These are phyloP conservation scores for Lithophane semibrunnea DNA, from an alignment of 2,888 invertebrate species.

Conservation along the genomic window DNA sequence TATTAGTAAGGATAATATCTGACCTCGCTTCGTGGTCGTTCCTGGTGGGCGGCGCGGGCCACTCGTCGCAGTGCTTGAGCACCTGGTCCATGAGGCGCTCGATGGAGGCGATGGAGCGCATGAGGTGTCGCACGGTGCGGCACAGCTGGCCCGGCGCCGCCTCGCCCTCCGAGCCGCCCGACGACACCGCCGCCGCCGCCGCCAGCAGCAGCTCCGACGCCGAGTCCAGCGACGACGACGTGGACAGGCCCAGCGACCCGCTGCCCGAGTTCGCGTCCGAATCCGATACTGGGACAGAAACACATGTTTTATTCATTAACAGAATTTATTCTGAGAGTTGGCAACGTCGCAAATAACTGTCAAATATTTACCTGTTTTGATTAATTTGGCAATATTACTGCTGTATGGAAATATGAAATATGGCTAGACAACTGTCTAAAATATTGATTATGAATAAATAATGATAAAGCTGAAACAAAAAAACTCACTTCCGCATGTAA, in stretches of 20 bases:
- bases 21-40: constrained; percentile 70
- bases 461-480: too few relatives aligned
- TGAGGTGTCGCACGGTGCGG: constrained; percentile 81
- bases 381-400: too few relatives aligned
- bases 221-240: constrained; percentile 78
- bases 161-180: constrained; percentile 70
- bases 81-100: constrained; percentile 87
- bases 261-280: constrained; percentile 77
- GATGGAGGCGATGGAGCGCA: constrained; percentile 86
- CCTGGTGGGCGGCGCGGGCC: constrained; percentile 70
- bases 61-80: constrained; percentile 82
- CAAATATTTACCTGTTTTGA: too few relatives aligned
- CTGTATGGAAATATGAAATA: too few relatives aligned
- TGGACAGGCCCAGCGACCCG: constrained; percentile 76
- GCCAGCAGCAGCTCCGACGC: constrained; percentile 79
- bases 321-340: too few relatives aligned
- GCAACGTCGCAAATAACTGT: too few relatives aligned
- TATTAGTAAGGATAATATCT: not conserved
- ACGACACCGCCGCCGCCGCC: constrained; percentile 78
- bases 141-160: constrained; percentile 76
- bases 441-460: too few relatives aligned
- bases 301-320: not conserved
- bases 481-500: too few relatives aligned
- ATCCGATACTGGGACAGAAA: constrained; percentile 74
- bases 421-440: too few relatives aligned